Evolutionary conservation across 2,113 vertebrate genomes (phyloP).

Genomic region (Sphaerodactylus townsendi): DNA sequence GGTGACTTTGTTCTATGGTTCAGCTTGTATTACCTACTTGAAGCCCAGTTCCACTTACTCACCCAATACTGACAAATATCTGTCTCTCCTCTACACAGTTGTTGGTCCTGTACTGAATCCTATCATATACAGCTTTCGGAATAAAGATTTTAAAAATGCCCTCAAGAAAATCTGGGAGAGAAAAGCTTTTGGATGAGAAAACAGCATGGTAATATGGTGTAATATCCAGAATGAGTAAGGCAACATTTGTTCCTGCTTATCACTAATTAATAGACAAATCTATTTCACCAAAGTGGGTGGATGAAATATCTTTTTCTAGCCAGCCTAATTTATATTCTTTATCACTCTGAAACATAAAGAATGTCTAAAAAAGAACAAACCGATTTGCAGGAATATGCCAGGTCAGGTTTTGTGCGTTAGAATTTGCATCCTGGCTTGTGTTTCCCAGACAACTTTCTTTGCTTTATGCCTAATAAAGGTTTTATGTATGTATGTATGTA

Average conservation of each 20-base stretch:
- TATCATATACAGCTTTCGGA: conserved; percentile 49
- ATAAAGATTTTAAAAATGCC: conserved; percentile 23
- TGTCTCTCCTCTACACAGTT: conserved; percentile 55
- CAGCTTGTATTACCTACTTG: conserved; percentile 26
- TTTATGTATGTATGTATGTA: too few relatives aligned
- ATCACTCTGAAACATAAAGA: too few relatives aligned
- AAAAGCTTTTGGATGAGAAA: neutral
- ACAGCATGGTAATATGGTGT: neutral
- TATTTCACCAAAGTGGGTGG: neutral
- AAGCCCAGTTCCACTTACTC: conserved; percentile 28
- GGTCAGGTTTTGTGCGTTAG: too few relatives aligned
- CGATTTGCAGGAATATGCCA: too few relatives aligned
- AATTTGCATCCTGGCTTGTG: too few relatives aligned
- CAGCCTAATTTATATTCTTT: too few relatives aligned
- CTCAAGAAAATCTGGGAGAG: neutral
- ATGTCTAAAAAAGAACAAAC: too few relatives aligned
- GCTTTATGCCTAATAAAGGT: too few relatives aligned
- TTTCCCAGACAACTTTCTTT: too few relatives aligned
- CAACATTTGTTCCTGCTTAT: neutral
- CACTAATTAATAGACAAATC: neutral
- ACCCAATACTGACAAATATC: neutral
- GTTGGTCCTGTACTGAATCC: conserved; percentile 44
- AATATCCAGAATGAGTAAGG: neutral
- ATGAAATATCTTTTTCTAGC: neutral
- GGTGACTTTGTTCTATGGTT: neutral